Percentiles rank a stretch among this genome's conserved stretches.
phyloP scores from a whole-genome alignment of 2,797 vertebrate species.

The Trichosurus vulpecula region DNA sequence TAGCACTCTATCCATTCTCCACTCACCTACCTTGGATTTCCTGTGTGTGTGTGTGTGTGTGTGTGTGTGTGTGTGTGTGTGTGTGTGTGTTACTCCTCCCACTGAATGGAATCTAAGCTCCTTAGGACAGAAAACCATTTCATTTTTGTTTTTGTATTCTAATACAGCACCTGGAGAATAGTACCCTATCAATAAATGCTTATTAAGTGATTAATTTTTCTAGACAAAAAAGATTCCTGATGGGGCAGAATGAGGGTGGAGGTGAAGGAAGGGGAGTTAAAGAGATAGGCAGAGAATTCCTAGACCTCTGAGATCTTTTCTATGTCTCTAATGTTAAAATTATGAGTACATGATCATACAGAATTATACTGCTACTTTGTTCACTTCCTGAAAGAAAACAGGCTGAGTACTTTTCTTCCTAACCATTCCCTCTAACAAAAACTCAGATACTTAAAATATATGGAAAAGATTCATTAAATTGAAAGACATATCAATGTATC shows the following conservation, averaged over 20 bases:
- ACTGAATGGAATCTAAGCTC: background rate
- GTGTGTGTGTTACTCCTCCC: background rate
- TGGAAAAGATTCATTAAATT: constrained; percentile 44
- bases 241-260: background rate
- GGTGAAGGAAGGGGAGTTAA: background rate
- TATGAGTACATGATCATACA: background rate
- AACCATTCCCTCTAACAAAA: constrained; percentile 10
- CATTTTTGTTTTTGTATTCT: background rate
- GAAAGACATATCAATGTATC: constrained; percentile 42
- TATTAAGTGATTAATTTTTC: background rate
- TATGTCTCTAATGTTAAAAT: background rate
- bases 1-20: background rate
- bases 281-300: background rate
- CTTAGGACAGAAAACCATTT: background rate
- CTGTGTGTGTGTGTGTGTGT: too few species aligned
- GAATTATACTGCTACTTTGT: background rate
- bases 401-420: constrained; percentile 29
- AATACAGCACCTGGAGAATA: background rate
- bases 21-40: background rate
- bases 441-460: constrained; percentile 45
- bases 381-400: constrained; percentile 1
- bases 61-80: too few species aligned
- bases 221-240: background rate
- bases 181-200: background rate
- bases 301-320: background rate